Percentiles rank a stretch among this genome's conserved stretches.
Evolutionary conservation across 2,888 invertebrate genomes (phyloP).

Genomic region (Agonopterix alstromeriana): DNA sequence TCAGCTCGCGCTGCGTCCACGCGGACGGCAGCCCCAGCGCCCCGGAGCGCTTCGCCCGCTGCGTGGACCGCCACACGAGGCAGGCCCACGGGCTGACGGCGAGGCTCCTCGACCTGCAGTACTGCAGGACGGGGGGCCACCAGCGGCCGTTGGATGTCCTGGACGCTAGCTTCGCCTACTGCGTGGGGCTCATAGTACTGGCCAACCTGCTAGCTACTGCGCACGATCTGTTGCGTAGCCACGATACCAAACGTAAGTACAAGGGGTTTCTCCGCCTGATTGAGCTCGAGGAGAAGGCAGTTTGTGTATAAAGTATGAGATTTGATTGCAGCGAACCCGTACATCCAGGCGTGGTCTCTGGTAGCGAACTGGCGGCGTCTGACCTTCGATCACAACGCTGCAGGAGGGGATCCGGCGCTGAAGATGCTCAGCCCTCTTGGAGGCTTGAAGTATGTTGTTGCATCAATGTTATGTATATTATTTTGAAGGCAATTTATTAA

Average conservation of each 20-base stretch:
- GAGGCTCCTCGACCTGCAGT: background rate
- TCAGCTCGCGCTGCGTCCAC: conserved; percentile 40
- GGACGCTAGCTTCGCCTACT: background rate
- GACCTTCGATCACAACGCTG: conserved; percentile 22
- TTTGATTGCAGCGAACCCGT: conserved; percentile 27
- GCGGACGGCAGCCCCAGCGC: conserved; percentile 1
- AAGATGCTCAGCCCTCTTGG: background rate
- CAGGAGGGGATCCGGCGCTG: conserved; percentile 28
- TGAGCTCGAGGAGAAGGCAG: background rate
- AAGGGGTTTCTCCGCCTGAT: background rate
- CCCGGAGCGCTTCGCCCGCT: background rate
- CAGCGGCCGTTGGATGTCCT: background rate
- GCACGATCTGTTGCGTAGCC: background rate
- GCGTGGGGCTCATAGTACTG: background rate
- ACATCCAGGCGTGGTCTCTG: conserved; percentile 41
- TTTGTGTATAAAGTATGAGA: background rate
- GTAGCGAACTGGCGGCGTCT: conserved; percentile 42
- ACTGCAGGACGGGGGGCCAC: background rate
- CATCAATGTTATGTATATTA: no score
- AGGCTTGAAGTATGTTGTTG: background rate
- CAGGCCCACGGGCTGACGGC: background rate
- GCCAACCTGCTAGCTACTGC: background rate
- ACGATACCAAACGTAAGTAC: background rate
- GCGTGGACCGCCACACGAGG: background rate
- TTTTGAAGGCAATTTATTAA: no score